Percentiles rank a stretch among this genome's conserved stretches.
phyloP scores from a whole-genome alignment of 2,113 vertebrate species.

The Pelecanus crispus region DNA sequence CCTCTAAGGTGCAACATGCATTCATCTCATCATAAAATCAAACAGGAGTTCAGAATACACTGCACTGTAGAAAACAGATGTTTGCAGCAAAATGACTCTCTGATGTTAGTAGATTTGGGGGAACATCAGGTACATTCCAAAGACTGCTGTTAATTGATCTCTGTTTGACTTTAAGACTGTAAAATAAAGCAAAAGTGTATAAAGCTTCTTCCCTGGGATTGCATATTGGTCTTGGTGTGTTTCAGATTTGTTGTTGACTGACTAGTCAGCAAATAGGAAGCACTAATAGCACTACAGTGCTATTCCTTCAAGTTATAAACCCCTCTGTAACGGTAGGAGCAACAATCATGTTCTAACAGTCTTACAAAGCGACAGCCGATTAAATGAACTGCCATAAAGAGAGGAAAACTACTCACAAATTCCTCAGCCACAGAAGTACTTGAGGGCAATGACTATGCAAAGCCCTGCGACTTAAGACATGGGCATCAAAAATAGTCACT shows the following conservation, averaged over 20 bases:
- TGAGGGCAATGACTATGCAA: neutral
- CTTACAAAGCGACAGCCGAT: neutral
- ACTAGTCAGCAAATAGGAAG: neutral
- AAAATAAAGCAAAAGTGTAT: neutral
- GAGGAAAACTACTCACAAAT: neutral
- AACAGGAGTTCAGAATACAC: neutral
- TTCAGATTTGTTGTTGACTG: neutral
- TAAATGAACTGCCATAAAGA: neutral
- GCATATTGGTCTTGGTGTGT: neutral
- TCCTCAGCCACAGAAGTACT: neutral
- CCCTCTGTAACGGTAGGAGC: neutral
- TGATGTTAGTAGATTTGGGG: neutral
- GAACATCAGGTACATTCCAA: neutral
- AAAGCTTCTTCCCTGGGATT: neutral
- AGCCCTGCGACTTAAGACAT: neutral
- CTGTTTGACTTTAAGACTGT: neutral
- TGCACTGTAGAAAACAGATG: neutral
- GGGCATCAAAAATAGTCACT: neutral
- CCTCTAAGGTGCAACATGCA: neutral
- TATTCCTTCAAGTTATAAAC: neutral
- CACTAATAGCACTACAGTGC: neutral
- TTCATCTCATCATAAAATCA: neutral
- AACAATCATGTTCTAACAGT: neutral
- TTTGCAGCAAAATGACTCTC: neutral
- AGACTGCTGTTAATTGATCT: neutral